phyloP scores from a whole-genome alignment of 92 coral and sea anemone genomes.

The Hydrozoanthus gracilis region DNA sequence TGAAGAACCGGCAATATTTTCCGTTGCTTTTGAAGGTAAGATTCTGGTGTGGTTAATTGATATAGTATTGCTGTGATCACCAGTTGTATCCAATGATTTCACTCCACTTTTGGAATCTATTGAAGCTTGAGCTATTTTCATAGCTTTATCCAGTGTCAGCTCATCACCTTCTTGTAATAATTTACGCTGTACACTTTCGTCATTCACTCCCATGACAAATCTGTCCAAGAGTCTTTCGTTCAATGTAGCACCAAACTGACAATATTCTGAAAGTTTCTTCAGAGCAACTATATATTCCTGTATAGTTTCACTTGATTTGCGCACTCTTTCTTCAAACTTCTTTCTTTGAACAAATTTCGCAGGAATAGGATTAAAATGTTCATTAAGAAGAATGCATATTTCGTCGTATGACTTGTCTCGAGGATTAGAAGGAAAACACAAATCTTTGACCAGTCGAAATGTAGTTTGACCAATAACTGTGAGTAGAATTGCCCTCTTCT shows the following conservation, averaged over 20 bases:
- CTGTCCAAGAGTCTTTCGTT: background rate
- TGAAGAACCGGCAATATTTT: background rate
- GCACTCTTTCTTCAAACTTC: background rate
- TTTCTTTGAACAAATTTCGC: background rate
- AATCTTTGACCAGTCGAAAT: background rate
- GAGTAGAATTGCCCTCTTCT: background rate
- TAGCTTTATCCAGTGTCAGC: background rate
- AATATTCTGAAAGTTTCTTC: background rate
- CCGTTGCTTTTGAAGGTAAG: background rate
- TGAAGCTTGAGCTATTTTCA: background rate
- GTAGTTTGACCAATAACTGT: background rate
- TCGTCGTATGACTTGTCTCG: background rate
- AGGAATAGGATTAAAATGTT: background rate
- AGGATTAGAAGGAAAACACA: background rate
- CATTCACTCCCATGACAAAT: background rate
- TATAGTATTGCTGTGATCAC: background rate
- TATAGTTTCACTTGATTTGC: background rate
- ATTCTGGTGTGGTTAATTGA: background rate
- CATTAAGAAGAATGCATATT: background rate
- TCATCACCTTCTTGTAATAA: background rate
- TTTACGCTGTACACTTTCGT: background rate
- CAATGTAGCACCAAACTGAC: background rate
- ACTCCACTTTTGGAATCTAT: background rate
- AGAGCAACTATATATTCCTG: background rate
- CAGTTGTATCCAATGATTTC: background rate